A percentile compares a stretch with the other conserved stretches of the same genome.
Evolutionary conservation across 2,797 vertebrate species (phyloP).

Genomic region (Coregonus sp.): DNA sequence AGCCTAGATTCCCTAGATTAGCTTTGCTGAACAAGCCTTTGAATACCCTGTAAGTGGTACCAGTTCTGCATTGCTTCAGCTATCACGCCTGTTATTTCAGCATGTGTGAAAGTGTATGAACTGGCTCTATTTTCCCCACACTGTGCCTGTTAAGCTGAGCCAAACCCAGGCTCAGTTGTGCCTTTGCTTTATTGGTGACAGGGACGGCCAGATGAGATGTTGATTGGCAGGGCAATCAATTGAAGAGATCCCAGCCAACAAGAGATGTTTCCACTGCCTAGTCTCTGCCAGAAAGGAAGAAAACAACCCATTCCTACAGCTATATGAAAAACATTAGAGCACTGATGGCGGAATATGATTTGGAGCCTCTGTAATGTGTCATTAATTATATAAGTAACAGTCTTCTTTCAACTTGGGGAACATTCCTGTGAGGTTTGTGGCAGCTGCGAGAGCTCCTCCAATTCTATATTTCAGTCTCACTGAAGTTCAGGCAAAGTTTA

Average conservation of each 20-base stretch:
- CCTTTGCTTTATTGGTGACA: conserved; percentile 26
- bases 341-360: conserved; percentile 29
- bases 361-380: conserved; percentile 41
- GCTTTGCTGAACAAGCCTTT: conserved; percentile 32
- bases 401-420: conserved; percentile 25
- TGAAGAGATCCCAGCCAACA: not conserved
- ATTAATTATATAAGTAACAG: conserved; percentile 50
- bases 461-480: conserved; percentile 33
- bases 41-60: conserved; percentile 26
- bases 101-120: conserved; percentile 11
- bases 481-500: conserved; percentile 54
- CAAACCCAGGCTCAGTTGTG: conserved; percentile 46
- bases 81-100: conserved; percentile 14
- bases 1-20: conserved; percentile 43
- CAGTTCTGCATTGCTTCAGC: conserved; percentile 32
- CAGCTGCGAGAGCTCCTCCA: conserved; percentile 16
- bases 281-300: conserved; percentile 24
- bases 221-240: conserved; percentile 1
- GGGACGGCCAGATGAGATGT: conserved; percentile 31
- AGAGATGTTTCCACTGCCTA: conserved; percentile 26
- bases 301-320: conserved; percentile 32
- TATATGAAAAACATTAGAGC: conserved; percentile 38
- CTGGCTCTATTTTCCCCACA: conserved; percentile 9
- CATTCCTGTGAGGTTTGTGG: conserved; percentile 48
- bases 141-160: conserved; percentile 5